A percentile compares a stretch with the other conserved stretches of the same genome.
Evolutionary conservation across 1,140 invertebrate species (phyloP).

Genomic region (Bacillus rossius): DNA sequence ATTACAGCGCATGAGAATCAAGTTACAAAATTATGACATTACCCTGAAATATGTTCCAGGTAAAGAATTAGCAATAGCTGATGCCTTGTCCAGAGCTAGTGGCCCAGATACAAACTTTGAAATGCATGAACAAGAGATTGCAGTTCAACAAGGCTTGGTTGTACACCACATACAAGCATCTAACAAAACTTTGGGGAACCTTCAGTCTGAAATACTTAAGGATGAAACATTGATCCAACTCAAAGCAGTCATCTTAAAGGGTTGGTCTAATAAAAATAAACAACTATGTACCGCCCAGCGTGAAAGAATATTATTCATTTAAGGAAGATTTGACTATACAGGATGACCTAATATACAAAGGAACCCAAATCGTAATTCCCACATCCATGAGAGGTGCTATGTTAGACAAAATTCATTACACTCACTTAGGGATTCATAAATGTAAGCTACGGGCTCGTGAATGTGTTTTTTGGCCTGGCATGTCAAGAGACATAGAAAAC

Average conservation of each 20-base stretch:
- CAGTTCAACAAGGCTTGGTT: background rate
- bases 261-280: background rate
- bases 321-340: background rate
- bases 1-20: constrained; percentile 19
- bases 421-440: background rate
- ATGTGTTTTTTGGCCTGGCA: background rate
- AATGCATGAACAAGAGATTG: background rate
- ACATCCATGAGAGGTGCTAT: background rate
- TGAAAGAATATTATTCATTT: background rate
- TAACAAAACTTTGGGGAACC: background rate
- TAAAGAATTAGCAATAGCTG: background rate
- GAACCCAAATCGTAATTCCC: background rate
- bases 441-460: background rate
- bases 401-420: background rate
- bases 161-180: background rate
- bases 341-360: background rate
- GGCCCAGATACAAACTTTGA: background rate
- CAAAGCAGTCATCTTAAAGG: background rate
- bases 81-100: background rate
- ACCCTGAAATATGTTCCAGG: background rate
- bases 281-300: background rate
- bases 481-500: background rate
- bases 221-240: background rate
- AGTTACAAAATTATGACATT: background rate
- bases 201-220: background rate